Conservation (phyloP, 1,140 invertebrate species). For the Triops longicaudatus region DNA sequence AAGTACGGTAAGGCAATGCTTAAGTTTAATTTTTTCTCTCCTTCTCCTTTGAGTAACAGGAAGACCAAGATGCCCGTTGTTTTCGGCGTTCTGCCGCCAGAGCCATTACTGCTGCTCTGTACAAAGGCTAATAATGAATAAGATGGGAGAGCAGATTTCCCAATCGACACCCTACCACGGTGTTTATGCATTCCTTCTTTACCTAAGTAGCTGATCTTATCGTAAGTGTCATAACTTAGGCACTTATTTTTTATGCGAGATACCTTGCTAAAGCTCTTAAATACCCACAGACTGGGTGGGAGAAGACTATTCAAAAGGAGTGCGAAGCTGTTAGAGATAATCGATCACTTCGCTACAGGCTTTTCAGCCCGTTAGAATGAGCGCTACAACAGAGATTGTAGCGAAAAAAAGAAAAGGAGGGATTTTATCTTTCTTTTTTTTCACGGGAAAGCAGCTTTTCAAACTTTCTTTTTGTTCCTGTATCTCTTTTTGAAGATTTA, state of each 20-base stretch:
- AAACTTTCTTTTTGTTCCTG: too few species aligned
- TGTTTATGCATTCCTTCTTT: background rate
- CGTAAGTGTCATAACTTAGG: background rate
- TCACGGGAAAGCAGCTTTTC: too few species aligned
- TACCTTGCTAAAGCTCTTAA: background rate
- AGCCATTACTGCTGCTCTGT: too few species aligned
- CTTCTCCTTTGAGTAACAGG: background rate
- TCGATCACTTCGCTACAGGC: background rate
- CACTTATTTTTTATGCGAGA: background rate
- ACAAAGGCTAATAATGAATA: conserved; percentile 3
- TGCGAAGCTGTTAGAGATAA: background rate
- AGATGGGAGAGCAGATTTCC: background rate
- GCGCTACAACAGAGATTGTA: background rate
- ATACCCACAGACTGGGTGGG: background rate
- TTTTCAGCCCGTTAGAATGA: background rate
- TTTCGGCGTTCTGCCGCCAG: too few species aligned
- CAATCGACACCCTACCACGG: background rate
- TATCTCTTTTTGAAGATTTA: background rate
- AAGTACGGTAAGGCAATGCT: background rate
- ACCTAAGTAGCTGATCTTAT: background rate
- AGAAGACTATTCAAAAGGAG: background rate
- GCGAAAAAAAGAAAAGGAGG: background rate
- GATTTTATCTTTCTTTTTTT: background rate
- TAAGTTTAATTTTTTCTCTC: background rate
- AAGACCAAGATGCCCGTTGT: too few species aligned